Evolutionary conservation across 2,888 invertebrate genomes (phyloP).

Genomic region (Acleris literana): DNA sequence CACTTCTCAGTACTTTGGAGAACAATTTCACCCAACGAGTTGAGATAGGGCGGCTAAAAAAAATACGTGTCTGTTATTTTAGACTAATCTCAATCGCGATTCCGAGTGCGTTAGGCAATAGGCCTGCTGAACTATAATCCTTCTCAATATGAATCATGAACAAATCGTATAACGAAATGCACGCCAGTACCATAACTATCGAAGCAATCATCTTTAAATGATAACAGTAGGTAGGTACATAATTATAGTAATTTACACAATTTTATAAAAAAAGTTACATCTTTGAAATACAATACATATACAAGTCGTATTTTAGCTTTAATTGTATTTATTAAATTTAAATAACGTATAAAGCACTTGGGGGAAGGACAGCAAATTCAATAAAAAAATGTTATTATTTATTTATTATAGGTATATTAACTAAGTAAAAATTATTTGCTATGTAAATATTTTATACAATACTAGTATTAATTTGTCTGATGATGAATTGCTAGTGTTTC

Average conservation of each 20-base stretch:
- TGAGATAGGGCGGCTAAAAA: too few relatives aligned
- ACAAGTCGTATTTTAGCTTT: conserved; percentile 77
- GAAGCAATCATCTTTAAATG: conserved; percentile 67
- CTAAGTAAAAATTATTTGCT: conserved; percentile 83
- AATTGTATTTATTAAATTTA: conserved; percentile 79
- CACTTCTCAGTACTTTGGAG: too few relatives aligned
- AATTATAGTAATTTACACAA: conserved; percentile 76
- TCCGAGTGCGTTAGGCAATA: too few relatives aligned
- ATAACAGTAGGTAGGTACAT: conserved; percentile 54
- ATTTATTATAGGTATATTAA: conserved; percentile 78
- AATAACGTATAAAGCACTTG: conserved; percentile 85
- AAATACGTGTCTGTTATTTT: too few relatives aligned
- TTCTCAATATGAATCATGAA: too few relatives aligned
- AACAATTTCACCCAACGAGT: too few relatives aligned
- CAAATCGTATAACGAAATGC: too few relatives aligned
- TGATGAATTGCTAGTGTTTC: conserved; percentile 77
- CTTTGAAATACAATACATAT: conserved; percentile 61
- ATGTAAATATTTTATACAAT: conserved; percentile 83
- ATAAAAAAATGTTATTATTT: conserved; percentile 82
- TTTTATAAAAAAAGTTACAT: conserved; percentile 54
- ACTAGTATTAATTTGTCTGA: conserved; percentile 80
- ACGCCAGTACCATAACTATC: too few relatives aligned
- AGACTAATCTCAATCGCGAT: too few relatives aligned
- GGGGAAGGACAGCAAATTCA: conserved; percentile 85
- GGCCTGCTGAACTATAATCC: too few relatives aligned